Evolutionary conservation across 1,140 invertebrate species (phyloP), one percentile per base, ranked within the genome.

Genomic region (Aphelinus certus): DNA sequence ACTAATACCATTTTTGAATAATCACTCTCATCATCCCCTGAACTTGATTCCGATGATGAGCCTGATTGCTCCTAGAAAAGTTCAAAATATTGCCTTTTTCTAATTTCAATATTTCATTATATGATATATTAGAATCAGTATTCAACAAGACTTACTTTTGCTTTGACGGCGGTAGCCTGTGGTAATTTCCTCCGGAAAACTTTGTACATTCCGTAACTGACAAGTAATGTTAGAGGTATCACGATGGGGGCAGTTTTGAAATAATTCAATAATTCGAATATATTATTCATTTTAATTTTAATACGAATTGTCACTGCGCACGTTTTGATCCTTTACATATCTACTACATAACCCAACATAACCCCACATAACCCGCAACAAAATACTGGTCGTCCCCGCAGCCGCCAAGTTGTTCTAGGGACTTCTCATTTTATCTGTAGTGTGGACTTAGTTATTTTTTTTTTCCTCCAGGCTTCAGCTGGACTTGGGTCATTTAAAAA

Each of bases 1-100:
- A 97, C 93, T 62, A 98, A 84, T 1, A 97, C 93, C 85, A 98
- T 87, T 89, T 96, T 97, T 74, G 91, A 92, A 81, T 93, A 91
- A 48, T 84, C 86, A 66, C 83, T 82, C 64, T 85, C 82, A 73
- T 71, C 69, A 51, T 56, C 55, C 7, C 43, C 42, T 0, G 46
- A 71, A 7, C 51, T 58, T 46, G 62, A 63, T 26, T 7, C 53
- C 1, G 48, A 62, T 45, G 43, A 58, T 60, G 62, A 72, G 5
- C 62, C n/a, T 10, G 46, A 67, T 60, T 48, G 47, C 1, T 68
- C 43, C 66, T 74, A 56, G 45, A 61, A 53, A 48, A 26, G 26
- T 26, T 26, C 26, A 26, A 26, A 26, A 26, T 26, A 26, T 26
- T 26, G 26, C 26, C 26, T 26, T 26, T 26, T 26, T 26, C 26